Evolutionary conservation across 2,113 vertebrate species (phyloP).

Genomic region (Chitala chitala): DNA sequence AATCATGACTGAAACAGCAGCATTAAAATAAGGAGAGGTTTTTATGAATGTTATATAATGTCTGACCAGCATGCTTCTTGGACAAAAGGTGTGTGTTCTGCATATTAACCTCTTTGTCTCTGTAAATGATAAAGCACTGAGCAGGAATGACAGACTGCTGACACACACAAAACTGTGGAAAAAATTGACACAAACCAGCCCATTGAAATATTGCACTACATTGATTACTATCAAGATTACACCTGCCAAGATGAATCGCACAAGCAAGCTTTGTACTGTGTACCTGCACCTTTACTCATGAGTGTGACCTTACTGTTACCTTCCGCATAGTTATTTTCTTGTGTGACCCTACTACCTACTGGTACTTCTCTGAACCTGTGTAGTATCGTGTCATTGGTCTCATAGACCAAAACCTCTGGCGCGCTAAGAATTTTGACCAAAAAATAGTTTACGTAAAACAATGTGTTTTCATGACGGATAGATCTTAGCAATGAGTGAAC

Average conservation of each 20-base stretch:
- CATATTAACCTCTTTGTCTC: neutral
- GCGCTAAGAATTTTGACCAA: neutral
- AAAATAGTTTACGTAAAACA: neutral
- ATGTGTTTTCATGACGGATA: neutral
- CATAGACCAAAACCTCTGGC: neutral
- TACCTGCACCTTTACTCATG: neutral
- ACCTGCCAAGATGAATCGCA: neutral
- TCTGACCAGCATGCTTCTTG: neutral
- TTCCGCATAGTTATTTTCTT: neutral
- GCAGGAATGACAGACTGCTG: slow-evolving; percentile 2
- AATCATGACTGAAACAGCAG: no score
- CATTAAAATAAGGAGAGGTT: neutral
- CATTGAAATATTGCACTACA: slow-evolving; percentile 24
- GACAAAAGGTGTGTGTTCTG: neutral
- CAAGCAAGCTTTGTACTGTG: slow-evolving; percentile 10
- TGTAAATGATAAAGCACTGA: neutral
- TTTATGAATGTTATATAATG: neutral
- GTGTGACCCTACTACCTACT: slow-evolving; percentile 1
- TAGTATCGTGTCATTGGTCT: neutral
- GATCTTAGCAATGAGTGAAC: neutral
- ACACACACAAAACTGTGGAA: neutral
- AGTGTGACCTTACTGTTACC: neutral
- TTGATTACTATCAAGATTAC: slow-evolving; percentile 9
- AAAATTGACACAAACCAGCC: neutral
- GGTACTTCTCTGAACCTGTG: neutral